phyloP scores from a whole-genome alignment of 2,888 invertebrate genomes.

The Syrphus vitripennis region DNA sequence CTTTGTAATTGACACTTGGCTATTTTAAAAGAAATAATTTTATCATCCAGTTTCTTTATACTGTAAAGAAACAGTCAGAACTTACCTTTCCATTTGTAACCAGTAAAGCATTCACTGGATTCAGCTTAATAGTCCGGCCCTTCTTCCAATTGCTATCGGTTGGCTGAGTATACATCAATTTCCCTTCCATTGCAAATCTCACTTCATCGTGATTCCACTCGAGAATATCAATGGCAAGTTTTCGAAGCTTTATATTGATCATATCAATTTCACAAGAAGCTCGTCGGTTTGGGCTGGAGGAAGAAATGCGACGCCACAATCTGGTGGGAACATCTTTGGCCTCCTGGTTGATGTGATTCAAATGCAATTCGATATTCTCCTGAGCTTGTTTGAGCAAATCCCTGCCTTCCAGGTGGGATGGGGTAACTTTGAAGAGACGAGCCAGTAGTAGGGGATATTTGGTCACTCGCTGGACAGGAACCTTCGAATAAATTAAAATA shows the following conservation, averaged over 20 bases:
- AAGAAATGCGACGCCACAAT: slow-evolving; percentile 93
- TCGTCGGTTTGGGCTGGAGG: slow-evolving; percentile 85
- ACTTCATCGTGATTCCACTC: slow-evolving; percentile 98
- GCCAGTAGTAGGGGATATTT: slow-evolving; percentile 97
- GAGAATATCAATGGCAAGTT: slow-evolving; percentile 95
- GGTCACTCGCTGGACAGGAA: slow-evolving; percentile 97
- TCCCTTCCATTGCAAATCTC: slow-evolving; percentile 94
- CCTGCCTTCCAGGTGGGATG: slow-evolving; percentile 90
- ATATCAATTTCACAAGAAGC: slow-evolving; percentile 92
- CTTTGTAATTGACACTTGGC: slow-evolving; percentile 88
- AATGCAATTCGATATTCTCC: slow-evolving; percentile 94
- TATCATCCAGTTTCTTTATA: too few species aligned
- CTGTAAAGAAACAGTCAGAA: neutral
- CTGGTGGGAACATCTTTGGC: slow-evolving; percentile 95
- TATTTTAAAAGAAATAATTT: slow-evolving; percentile 76
- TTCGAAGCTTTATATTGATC: slow-evolving; percentile 93
- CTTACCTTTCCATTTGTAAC: slow-evolving; percentile 95
- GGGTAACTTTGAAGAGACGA: slow-evolving; percentile 94
- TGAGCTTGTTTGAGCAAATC: slow-evolving; percentile 93
- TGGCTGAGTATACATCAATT: slow-evolving; percentile 92
- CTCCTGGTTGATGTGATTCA: slow-evolving; percentile 96
- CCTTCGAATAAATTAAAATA: slow-evolving; percentile 81
- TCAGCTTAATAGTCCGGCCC: slow-evolving; percentile 93
- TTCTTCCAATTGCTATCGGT: slow-evolving; percentile 95
- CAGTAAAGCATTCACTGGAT: slow-evolving; percentile 93